phyloP scores from a whole-genome alignment of 2,888 invertebrate species.

The Exephanes ischioxanthus region DNA sequence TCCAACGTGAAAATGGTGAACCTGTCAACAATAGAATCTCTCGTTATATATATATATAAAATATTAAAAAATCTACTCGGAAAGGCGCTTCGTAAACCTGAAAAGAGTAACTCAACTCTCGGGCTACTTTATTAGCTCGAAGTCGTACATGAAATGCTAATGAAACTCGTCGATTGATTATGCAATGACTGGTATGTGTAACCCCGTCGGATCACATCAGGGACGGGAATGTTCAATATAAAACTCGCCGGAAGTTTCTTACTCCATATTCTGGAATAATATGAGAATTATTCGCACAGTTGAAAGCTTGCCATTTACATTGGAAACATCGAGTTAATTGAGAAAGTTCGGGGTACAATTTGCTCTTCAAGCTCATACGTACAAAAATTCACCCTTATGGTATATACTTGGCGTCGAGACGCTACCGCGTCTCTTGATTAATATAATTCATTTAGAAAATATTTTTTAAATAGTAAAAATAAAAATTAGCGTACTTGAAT shows the following conservation, averaged over 20 bases:
- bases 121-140: constrained; percentile 5
- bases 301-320: not conserved
- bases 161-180: constrained; percentile 1
- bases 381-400: too few relatives aligned
- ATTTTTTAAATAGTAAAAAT: too few relatives aligned
- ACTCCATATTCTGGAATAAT: not conserved
- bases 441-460: too few relatives aligned
- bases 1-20: constrained; percentile 35
- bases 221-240: not conserved
- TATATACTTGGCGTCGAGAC: too few relatives aligned
- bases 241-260: not conserved
- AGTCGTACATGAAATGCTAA: not conserved
- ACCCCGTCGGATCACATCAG: not conserved
- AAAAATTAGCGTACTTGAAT: not conserved
- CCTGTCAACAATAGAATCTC: constrained; percentile 23
- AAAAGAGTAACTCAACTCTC: not conserved
- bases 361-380: not conserved
- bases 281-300: not conserved
- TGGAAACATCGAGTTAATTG: not conserved
- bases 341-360: not conserved
- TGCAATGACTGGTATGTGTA: not conserved
- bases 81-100: too few relatives aligned
- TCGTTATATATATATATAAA: not conserved
- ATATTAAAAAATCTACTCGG: not conserved
- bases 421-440: too few relatives aligned